These are phyloP conservation scores for Hucho hucho DNA, from an alignment of 2,113 vertebrate species.

Conservation along the genomic window DNA sequence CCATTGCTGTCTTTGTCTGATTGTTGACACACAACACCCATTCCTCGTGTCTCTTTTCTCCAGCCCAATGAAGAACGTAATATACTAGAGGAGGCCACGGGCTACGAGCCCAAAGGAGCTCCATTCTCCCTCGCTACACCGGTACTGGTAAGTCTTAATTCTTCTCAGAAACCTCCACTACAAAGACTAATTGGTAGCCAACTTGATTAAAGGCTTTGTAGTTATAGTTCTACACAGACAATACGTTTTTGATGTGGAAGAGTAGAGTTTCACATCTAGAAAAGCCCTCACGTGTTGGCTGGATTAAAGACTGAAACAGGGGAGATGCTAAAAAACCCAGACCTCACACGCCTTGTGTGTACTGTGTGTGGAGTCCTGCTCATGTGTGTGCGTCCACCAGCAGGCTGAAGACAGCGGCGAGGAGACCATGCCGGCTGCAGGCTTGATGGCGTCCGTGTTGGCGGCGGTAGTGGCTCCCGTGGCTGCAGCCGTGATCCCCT, in stretches of 20 bases:
- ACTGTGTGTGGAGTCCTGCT: neutral
- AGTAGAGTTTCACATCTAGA: too few species aligned
- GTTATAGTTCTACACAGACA: too few species aligned
- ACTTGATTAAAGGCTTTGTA: too few species aligned
- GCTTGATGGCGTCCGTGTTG: conserved; percentile 25
- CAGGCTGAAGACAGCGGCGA: conserved; percentile 40
- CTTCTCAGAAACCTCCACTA: too few species aligned
- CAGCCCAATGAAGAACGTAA: conserved; percentile 97
- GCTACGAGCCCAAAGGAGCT: conserved; percentile 77
- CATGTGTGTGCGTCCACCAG: neutral
- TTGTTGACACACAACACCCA: neutral
- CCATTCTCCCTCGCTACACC: conserved; percentile 40
- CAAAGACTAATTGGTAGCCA: neutral
- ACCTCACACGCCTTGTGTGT: too few species aligned
- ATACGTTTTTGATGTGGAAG: too few species aligned
- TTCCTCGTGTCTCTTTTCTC: conserved; percentile 10
- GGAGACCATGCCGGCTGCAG: conserved; percentile 22
- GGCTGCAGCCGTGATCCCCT: neutral
- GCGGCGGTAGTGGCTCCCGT: conserved; percentile 9
- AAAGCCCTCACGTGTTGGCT: too few species aligned
- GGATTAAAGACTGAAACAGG: too few species aligned
- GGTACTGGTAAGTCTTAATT: conserved; percentile 77
- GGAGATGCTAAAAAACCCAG: too few species aligned
- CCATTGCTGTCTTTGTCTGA: neutral
- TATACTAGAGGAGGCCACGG: conserved; percentile 90